Percentiles rank a stretch among this genome's conserved stretches.
phyloP scores from a whole-genome alignment of 2,113 vertebrate species.

The Macquaria ambigua region DNA sequence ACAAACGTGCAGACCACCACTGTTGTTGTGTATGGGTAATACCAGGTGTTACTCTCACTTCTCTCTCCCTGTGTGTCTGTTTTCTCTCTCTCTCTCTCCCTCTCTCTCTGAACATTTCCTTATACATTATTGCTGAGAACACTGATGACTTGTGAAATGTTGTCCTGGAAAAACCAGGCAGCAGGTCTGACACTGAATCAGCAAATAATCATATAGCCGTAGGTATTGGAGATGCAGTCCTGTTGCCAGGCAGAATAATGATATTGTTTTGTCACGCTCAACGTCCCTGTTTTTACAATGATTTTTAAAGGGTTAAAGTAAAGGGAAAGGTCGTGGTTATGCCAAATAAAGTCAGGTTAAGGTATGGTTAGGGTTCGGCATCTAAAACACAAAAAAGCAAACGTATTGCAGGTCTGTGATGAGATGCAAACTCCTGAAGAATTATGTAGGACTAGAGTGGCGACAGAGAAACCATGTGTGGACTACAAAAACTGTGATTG shows the following conservation, averaged over 20 bases:
- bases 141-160: background rate
- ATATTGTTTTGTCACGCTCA: too few species aligned
- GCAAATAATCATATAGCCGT: background rate
- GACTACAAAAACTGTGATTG: background rate
- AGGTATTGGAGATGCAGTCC: background rate
- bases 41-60: slow-evolving; percentile 57
- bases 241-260: background rate
- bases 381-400: too few species aligned
- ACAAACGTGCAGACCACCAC: background rate
- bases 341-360: background rate
- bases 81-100: background rate
- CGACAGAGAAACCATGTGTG: too few species aligned
- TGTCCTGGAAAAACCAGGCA: background rate
- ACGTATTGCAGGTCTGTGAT: too few species aligned
- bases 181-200: background rate
- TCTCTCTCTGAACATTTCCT: background rate
- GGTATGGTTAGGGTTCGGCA: too few species aligned
- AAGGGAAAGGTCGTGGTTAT: background rate
- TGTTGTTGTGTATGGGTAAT: background rate
- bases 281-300: too few species aligned
- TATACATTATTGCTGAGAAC: background rate
- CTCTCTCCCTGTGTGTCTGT: background rate
- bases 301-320: too few species aligned
- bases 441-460: too few species aligned
- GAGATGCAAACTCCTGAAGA: too few species aligned